Conservation (phyloP, 1,140 invertebrate genomes). For the Euwallacea similis region DNA sequence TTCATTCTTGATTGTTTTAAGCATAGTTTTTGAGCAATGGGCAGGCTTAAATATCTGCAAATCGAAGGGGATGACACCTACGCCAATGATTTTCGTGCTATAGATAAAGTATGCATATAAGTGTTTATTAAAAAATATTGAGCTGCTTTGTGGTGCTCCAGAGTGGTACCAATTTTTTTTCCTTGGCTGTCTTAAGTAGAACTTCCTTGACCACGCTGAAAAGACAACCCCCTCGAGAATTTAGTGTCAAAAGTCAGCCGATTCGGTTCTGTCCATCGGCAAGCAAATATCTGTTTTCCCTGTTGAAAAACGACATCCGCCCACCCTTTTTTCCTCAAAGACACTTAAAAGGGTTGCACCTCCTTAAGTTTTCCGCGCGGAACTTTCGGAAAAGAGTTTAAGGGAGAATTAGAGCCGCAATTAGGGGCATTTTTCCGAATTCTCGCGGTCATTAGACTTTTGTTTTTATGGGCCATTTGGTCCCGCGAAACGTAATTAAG, state of each 20-base stretch:
- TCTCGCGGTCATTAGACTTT: constrained; percentile 37
- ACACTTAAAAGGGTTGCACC: constrained; percentile 20
- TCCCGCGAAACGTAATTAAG: constrained; percentile 1
- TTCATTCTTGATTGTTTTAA: no score
- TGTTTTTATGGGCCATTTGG: constrained; percentile 35
- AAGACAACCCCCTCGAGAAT: background rate
- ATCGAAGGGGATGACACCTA: no score
- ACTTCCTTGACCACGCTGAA: background rate
- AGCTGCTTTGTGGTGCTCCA: no score
- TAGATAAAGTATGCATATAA: no score
- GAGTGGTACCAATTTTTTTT: background rate
- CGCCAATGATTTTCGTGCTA: no score
- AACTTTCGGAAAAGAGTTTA: constrained; percentile 29
- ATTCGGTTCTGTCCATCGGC: constrained; percentile 1
- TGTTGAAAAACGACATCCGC: constrained; percentile 29
- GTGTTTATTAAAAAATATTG: no score
- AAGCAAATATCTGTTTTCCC: no score
- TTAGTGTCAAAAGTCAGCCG: no score
- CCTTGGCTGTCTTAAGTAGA: no score
- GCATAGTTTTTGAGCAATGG: no score
- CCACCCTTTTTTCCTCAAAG: constrained; percentile 8
- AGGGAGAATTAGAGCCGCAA: constrained; percentile 29
- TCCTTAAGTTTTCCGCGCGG: constrained; percentile 24
- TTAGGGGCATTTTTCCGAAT: constrained; percentile 37
- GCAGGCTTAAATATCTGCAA: no score